A percentile compares a stretch with the other conserved stretches of the same genome.
phyloP scores from a whole-genome alignment of 2,797 vertebrate species.

The Tauraco hartlaubi region DNA sequence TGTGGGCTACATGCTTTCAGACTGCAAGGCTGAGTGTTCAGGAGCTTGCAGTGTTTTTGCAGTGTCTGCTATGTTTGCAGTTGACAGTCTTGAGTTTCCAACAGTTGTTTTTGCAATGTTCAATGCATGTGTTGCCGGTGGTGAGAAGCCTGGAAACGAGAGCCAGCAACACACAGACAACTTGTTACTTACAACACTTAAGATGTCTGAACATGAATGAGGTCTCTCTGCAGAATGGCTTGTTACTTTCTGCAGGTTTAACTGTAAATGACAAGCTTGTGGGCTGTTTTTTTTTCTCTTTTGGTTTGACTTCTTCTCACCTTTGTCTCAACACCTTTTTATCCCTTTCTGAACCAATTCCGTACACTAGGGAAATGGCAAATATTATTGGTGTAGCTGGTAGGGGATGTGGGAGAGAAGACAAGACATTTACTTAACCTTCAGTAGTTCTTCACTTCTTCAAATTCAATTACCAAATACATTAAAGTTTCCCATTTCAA shows the following conservation, averaged over 20 bases:
- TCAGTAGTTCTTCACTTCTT: neutral
- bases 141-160: neutral
- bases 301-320: neutral
- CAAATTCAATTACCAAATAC: neutral
- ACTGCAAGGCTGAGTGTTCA: neutral
- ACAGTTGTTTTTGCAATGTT: neutral
- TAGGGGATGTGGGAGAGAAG: neutral
- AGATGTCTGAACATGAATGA: neutral
- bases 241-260: slow-evolving; percentile 1
- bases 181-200: neutral
- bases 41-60: neutral
- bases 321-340: neutral
- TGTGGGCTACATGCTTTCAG: neutral
- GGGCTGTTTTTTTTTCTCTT: neutral
- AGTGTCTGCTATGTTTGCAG: neutral
- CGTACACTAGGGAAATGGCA: neutral
- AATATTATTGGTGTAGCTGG: neutral
- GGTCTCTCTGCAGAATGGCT: neutral
- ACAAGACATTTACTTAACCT: neutral
- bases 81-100: neutral
- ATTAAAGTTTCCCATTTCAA: neutral
- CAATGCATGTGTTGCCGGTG: neutral
- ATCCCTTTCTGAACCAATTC: neutral
- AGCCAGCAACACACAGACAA: neutral
- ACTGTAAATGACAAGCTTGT: neutral